These are phyloP conservation scores for Parasteatoda tepidariorum DNA, from an alignment of 1,140 invertebrate species.

Conservation along the genomic window DNA sequence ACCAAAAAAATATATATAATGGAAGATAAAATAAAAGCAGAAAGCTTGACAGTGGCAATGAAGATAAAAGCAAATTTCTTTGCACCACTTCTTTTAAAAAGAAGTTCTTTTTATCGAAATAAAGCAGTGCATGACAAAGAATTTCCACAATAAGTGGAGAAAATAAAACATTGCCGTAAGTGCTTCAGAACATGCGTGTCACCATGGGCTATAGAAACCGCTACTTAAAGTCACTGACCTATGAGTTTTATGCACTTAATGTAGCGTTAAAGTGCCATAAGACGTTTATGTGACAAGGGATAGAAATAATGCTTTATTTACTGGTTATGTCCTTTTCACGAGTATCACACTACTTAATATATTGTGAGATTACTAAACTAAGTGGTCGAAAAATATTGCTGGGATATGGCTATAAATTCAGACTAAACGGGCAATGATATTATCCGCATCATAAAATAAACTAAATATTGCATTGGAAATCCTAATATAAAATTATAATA, in stretches of 20 bases:
- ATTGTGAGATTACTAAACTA: too few species aligned
- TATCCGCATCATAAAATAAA: too few species aligned
- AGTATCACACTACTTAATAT: too few species aligned
- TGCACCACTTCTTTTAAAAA: slow-evolving; percentile 29
- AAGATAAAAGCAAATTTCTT: slow-evolving; percentile 31
- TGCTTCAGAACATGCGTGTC: not conserved
- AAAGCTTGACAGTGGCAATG: slow-evolving; percentile 16
- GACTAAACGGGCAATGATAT: too few species aligned
- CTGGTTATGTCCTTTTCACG: too few species aligned
- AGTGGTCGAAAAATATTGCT: too few species aligned
- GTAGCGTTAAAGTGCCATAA: slow-evolving; percentile 19
- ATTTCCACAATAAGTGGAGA: slow-evolving; percentile 26
- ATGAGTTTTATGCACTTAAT: slow-evolving; percentile 34
- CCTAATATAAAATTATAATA: too few species aligned
- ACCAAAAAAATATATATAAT: slow-evolving; percentile 8
- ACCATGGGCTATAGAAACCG: not conserved
- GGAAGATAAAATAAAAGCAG: slow-evolving; percentile 19
- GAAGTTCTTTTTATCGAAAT: slow-evolving; percentile 28
- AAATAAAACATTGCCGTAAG: not conserved
- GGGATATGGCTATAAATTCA: too few species aligned
- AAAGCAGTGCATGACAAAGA: slow-evolving; percentile 41
- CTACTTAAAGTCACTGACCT: slow-evolving; percentile 27
- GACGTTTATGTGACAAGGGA: not conserved
- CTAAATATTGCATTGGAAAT: too few species aligned
- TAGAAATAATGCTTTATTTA: too few species aligned